Evolutionary conservation across 2,888 invertebrate genomes (phyloP).

Genomic region (Lithosia quadra): DNA sequence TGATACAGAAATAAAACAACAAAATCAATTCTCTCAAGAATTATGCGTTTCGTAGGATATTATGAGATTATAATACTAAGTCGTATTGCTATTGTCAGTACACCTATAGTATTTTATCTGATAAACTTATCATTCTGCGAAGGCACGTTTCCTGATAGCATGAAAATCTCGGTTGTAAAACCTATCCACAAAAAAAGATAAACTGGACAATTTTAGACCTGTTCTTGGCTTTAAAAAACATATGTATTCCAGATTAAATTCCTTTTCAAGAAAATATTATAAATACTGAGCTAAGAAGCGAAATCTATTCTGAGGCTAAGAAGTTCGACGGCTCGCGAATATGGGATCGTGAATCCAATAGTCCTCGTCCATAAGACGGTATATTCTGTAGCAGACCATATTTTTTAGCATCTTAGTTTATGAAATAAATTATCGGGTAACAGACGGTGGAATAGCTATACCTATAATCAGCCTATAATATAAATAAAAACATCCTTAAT

Average conservation of each 20-base stretch:
- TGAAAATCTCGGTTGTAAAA: constrained; percentile 8
- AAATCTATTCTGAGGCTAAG: too few species aligned
- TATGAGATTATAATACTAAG: background rate
- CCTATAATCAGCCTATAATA: too few species aligned
- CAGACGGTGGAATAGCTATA: too few species aligned
- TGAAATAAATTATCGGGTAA: too few species aligned
- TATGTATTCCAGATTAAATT: background rate
- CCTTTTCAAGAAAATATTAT: too few species aligned
- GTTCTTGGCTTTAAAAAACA: background rate
- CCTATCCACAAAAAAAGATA: background rate
- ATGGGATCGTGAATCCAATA: background rate
- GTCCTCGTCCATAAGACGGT: too few species aligned
- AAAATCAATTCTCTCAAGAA: constrained; percentile 2
- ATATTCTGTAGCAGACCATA: too few species aligned
- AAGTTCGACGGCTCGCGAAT: background rate
- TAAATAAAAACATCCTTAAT: too few species aligned
- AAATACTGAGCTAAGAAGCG: too few species aligned
- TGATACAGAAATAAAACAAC: background rate
- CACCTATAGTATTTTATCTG: constrained; percentile 1
- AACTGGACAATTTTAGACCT: background rate
- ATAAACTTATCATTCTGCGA: constrained; percentile 7
- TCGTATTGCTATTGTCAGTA: background rate
- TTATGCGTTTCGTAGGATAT: background rate
- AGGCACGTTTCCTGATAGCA: constrained; percentile 3
- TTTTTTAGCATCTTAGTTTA: too few species aligned